Conservation (phyloP, 1,140 invertebrate genomes). For the Venturia canescens region DNA sequence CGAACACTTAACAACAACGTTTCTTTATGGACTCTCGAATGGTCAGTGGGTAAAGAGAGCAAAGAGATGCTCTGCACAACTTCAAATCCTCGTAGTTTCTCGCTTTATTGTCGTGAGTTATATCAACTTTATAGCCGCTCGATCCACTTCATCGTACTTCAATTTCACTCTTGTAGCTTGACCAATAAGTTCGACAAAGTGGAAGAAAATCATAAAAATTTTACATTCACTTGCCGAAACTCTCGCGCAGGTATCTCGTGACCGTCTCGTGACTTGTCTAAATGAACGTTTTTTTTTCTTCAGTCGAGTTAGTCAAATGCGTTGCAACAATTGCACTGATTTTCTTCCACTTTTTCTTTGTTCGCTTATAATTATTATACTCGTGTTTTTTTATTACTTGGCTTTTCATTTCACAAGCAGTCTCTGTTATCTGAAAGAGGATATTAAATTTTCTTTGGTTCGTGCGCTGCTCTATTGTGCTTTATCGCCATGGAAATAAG, state of each 20-base stretch:
- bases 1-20: slow-evolving; percentile 23
- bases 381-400: not conserved
- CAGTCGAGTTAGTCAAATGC: not conserved
- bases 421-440: too few species aligned
- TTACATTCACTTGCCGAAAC: slow-evolving; percentile 5
- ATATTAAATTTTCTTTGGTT: too few species aligned
- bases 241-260: not conserved
- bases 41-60: slow-evolving; percentile 19
- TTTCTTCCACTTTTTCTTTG: not conserved
- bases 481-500: too few species aligned
- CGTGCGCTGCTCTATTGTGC: too few species aligned
- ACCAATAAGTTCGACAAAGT: not conserved
- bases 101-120: slow-evolving; percentile 1
- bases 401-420: not conserved
- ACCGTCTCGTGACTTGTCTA: slow-evolving; percentile 7
- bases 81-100: not conserved
- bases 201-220: not conserved
- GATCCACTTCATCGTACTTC: not conserved
- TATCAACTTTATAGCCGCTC: not conserved
- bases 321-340: not conserved
- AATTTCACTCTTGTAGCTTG: not conserved
- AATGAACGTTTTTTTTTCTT: not conserved
- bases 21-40: slow-evolving; percentile 24
- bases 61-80: not conserved
- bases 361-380: slow-evolving; percentile 5